Evolutionary conservation across 2,888 invertebrate species (phyloP).

Genomic region (Allacma fusca): DNA sequence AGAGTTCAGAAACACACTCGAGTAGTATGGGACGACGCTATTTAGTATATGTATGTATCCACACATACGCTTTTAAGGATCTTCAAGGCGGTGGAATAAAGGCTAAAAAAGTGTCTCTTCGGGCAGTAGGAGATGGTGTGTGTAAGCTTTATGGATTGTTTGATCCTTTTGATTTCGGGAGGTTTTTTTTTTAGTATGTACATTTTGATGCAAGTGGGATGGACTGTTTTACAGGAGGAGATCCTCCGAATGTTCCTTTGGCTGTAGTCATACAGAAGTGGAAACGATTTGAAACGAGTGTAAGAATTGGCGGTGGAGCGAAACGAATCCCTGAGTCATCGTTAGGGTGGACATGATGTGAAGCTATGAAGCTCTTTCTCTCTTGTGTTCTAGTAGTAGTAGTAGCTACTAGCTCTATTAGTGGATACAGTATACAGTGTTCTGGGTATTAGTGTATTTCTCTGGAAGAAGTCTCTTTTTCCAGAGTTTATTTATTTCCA

Average conservation of each 20-base stretch:
- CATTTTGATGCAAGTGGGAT: no score
- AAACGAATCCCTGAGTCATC: slow-evolving; percentile 38
- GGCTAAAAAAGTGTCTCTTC: neutral
- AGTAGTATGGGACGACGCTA: no score
- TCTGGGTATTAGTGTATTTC: no score
- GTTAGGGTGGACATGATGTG: slow-evolving; percentile 19
- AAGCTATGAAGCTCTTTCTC: slow-evolving; percentile 7
- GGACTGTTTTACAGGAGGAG: no score
- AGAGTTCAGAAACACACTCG: no score
- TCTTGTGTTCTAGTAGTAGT: slow-evolving; percentile 6
- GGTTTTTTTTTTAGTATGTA: slow-evolving; percentile 2
- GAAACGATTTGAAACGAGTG: slow-evolving; percentile 13
- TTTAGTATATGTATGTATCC: no score
- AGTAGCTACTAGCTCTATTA: neutral
- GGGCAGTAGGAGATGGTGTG: slow-evolving; percentile 5
- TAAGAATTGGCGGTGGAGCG: slow-evolving; percentile 32
- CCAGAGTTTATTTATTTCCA: slow-evolving; percentile 1
- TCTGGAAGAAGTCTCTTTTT: neutral
- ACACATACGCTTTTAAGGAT: no score
- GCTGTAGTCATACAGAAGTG: neutral
- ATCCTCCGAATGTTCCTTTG: no score
- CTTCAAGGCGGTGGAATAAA: no score
- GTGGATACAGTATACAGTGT: neutral
- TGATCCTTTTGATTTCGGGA: slow-evolving; percentile 23
- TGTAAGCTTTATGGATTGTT: slow-evolving; percentile 32